Base-by-base conservation (phyloP, 2,113 vertebrate genomes). In the Zapornia atra region DNA sequence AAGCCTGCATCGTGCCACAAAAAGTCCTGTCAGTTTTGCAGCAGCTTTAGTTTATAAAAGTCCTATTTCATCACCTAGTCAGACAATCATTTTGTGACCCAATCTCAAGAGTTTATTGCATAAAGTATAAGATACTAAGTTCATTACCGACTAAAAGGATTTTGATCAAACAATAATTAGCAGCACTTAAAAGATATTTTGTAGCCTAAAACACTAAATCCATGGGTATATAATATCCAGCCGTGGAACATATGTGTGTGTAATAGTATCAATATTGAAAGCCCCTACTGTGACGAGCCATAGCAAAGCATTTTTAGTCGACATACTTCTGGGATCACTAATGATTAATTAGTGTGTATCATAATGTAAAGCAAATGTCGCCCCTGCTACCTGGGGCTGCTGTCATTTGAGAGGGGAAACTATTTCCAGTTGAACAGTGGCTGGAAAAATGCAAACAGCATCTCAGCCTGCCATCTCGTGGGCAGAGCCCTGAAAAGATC, bases 271-370 rank as follows among this genome's bases (percentile, higher is more conserved):
- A 98, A 98, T 98, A 98, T 98, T 98, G 98, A 97, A 98, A 98
- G 98, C 97, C 98, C 99, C 99, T 97, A 98, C 98, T 98, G 99
- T 86, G 99, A 97, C 93, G 97, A 98, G 98, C 98, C 98, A 97
- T 97, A 97, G 98, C 98, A 98, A 98, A 98, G 98, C 98, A 98
- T 98, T 98, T 98, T 98, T 98, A 98, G 98, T 97, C 98, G 97
- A 98, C 98, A 98, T 98, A 98, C 98, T 98, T 99, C 98, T 98
- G 98, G 99, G 98, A 99, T 98, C 98, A 91, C 99, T 99, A 99
- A 99, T 99, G 99, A 99, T 99, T 99, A 99, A 99, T 99, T 99
- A 99, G 99, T 97, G 98, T 98, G 98, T 98, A 98, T 99, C 98
- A 98, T 99, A 99, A 99, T 99, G 98, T 99, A 99, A 99, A 98